Base-by-base conservation (phyloP, 2,888 invertebrate species). In the Drosophila acutilabella region DNA sequence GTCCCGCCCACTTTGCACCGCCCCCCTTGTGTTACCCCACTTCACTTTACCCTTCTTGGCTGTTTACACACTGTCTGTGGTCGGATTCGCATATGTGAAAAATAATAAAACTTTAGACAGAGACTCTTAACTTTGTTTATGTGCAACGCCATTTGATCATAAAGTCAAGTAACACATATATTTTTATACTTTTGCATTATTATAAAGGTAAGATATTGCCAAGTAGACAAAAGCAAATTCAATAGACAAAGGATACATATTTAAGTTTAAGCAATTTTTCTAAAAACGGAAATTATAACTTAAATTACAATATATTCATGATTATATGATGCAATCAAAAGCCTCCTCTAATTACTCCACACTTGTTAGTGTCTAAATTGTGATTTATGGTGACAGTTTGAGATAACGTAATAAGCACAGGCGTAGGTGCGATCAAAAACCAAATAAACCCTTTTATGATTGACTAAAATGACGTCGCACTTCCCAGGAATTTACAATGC, bases 21-120 rank as follows among this genome's bases (percentile, higher is more conserved):
- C 7, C 20, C 4, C 14, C 16, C 26, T 26, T 13, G 14, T 23
- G 41, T 18, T n/a, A 30, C 30, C 50, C 7, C 11, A 40, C 36
- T n/a, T 33, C 23, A 6, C 5, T 11, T 33, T 33, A 18, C 13
- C 50, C 36, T 50, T 50, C 23, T 56, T 7, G 13, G 14, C 48
- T 62, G 51, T 54, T 69, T 54, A 60, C 62, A 41, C 33, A 41
- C 45, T 59, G 54, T 51, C 18, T 44, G 20, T 45, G 52, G 2
- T 47, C 10, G 62, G 62, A 64, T 53, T 61, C 61, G 56, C 64
- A 57, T 73, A 42, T 50, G 48, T 48, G 58, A 36, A n/a, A 64
- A 70, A 71, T 76, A 74, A 62, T 62, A 69, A 68, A 74, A 65
- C 48, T 60, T 65, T 73, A 33, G 56, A 42, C 60, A 54, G 20